Conservation (phyloP, 2,113 vertebrate genomes). For the Apteryx owenii region DNA sequence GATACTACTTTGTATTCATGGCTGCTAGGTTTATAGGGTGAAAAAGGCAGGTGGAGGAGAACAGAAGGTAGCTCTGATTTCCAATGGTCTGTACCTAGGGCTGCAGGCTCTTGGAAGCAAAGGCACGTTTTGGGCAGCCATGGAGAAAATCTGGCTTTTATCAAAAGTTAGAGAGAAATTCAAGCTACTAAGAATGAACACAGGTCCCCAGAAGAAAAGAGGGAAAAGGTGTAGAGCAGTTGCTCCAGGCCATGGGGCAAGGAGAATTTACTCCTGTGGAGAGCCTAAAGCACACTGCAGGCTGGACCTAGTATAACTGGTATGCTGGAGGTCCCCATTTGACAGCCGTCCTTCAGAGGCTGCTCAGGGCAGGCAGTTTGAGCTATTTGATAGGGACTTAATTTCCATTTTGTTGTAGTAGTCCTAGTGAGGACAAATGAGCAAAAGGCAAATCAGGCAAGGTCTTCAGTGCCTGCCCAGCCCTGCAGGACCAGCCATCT, state of each 20-base stretch:
- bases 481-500: neutral
- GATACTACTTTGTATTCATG: rapidly evolving
- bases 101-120: neutral
- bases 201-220: neutral
- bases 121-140: neutral
- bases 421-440: neutral
- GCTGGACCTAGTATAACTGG: neutral
- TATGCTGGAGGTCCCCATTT: neutral
- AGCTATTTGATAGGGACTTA: neutral
- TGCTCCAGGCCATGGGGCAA: neutral
- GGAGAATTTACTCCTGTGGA: neutral
- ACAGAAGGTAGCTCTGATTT: neutral
- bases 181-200: neutral
- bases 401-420: neutral
- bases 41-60: neutral
- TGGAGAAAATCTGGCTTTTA: neutral
- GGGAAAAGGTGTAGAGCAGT: neutral
- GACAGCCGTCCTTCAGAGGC: neutral
- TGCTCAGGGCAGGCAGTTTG: neutral
- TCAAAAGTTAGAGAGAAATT: neutral
- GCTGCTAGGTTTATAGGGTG: neutral
- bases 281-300: neutral
- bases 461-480: neutral
- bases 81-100: neutral
- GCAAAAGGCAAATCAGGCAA: neutral